Conservation (phyloP, 2,888 invertebrate species). For the Drosophila peninsularis region DNA sequence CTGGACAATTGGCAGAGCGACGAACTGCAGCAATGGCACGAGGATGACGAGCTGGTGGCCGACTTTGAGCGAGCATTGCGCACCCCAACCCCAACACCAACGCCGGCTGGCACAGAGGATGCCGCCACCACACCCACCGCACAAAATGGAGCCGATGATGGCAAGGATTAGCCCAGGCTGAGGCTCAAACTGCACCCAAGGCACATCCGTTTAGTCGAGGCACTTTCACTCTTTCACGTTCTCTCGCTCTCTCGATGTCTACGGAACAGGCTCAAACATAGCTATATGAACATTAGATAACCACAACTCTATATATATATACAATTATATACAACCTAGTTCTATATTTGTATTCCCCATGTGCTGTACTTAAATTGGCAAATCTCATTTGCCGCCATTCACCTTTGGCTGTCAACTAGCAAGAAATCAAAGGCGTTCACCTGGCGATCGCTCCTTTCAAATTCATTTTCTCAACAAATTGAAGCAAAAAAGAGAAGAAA, state of each 20-base stretch:
- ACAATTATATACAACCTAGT: slow-evolving; percentile 40
- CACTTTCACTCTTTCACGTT: slow-evolving; percentile 24
- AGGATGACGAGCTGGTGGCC: slow-evolving; percentile 69
- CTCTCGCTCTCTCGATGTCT: slow-evolving; percentile 61
- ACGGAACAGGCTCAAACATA: slow-evolving; percentile 66
- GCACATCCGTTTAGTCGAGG: slow-evolving; percentile 38
- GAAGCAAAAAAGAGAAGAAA: slow-evolving; percentile 25
- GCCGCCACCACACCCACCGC: slow-evolving; percentile 48
- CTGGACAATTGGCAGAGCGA: slow-evolving; percentile 72
- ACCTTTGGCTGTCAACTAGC: slow-evolving; percentile 63
- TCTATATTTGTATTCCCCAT: slow-evolving; percentile 32
- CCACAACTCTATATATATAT: slow-evolving; percentile 29
- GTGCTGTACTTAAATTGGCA: slow-evolving; percentile 70
- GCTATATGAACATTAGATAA: slow-evolving; percentile 50
- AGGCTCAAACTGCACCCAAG: slow-evolving; percentile 21
- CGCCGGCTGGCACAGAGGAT: not conserved
- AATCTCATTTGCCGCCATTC: slow-evolving; percentile 52
- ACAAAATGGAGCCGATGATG: slow-evolving; percentile 44
- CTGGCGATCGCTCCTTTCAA: slow-evolving; percentile 54
- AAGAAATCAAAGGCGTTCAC: slow-evolving; percentile 67
- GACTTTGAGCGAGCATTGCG: slow-evolving; percentile 87
- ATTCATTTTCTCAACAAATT: slow-evolving; percentile 36
- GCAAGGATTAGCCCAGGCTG: slow-evolving; percentile 56
- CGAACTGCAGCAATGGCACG: slow-evolving; percentile 76
- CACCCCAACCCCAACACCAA: slow-evolving; percentile 83